These are phyloP conservation scores for Xiphophorus birchmanni DNA, from an alignment of 2,797 vertebrate genomes.

Conservation along the genomic window DNA sequence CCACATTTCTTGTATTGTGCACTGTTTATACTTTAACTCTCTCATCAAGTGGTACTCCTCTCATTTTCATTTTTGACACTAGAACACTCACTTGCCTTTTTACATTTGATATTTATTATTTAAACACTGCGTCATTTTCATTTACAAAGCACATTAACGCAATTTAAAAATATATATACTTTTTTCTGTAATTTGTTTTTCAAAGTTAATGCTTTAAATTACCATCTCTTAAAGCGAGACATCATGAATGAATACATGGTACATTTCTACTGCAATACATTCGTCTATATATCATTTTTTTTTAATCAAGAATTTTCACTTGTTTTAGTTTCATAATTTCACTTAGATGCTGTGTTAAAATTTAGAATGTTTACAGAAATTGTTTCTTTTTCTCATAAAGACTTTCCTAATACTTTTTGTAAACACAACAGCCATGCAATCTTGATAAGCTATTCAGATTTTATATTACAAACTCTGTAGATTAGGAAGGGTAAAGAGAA, in stretches of 20 bases:
- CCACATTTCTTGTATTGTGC: not conserved
- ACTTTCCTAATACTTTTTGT: not conserved
- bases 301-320: not conserved
- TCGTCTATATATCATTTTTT: not conserved
- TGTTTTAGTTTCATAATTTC: not conserved
- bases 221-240: not conserved
- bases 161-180: not conserved
- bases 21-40: not conserved
- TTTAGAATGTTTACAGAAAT: not conserved
- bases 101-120: not conserved
- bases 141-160: not conserved
- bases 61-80: not conserved
- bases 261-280: not conserved
- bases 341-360: not conserved
- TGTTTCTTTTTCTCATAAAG: not conserved
- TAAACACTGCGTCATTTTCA: not conserved
- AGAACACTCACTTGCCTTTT: not conserved
- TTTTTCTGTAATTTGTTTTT: not conserved
- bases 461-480: not conserved
- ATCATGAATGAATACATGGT: not conserved
- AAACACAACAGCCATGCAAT: slow-evolving; percentile 10
- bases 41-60: not conserved
- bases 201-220: not conserved
- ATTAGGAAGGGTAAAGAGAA: not conserved
- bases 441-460: not conserved